Percentiles rank a stretch among this genome's conserved stretches.
phyloP scores from a whole-genome alignment of 1,140 invertebrate genomes.

The Psilanteris sp. region DNA sequence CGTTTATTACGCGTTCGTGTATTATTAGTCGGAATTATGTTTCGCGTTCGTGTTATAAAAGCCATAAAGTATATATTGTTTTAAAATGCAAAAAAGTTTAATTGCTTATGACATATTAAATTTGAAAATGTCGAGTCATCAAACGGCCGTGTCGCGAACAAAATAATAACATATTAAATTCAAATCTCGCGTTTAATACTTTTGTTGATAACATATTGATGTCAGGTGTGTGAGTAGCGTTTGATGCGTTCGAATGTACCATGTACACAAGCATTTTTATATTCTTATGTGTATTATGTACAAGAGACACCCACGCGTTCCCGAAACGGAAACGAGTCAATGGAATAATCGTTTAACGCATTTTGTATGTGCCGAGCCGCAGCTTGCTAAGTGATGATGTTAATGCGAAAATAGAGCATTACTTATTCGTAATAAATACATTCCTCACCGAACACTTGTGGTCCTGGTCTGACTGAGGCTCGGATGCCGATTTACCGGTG shows the following conservation, averaged over 20 bases:
- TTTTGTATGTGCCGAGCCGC: slow-evolving; percentile 13
- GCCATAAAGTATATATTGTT: too few species aligned
- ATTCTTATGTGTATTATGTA: slow-evolving; percentile 4
- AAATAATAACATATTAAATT: too few species aligned
- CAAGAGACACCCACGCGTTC: slow-evolving; percentile 16
- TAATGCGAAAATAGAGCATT: slow-evolving; percentile 37
- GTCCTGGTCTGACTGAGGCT: slow-evolving; percentile 76
- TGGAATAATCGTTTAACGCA: slow-evolving; percentile 34
- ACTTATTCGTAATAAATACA: slow-evolving; percentile 47
- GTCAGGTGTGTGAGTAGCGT: too few species aligned
- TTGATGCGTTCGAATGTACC: slow-evolving; percentile 11
- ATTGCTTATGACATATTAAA: too few species aligned
- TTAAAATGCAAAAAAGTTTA: too few species aligned
- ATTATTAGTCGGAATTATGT: too few species aligned
- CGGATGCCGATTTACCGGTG: slow-evolving; percentile 71
- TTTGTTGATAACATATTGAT: too few species aligned
- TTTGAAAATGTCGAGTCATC: too few species aligned
- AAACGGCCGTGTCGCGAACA: too few species aligned
- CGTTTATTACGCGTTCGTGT: too few species aligned
- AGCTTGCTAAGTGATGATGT: slow-evolving; percentile 17
- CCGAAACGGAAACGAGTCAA: slow-evolving; percentile 28
- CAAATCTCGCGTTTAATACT: slow-evolving; percentile 12
- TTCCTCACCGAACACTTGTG: slow-evolving; percentile 74
- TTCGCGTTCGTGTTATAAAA: too few species aligned
- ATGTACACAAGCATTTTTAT: slow-evolving; percentile 19